Evolutionary conservation across 2,888 invertebrate genomes (phyloP), one percentile per base, ranked within the genome.

Genomic region (Macrophya annulata): DNA sequence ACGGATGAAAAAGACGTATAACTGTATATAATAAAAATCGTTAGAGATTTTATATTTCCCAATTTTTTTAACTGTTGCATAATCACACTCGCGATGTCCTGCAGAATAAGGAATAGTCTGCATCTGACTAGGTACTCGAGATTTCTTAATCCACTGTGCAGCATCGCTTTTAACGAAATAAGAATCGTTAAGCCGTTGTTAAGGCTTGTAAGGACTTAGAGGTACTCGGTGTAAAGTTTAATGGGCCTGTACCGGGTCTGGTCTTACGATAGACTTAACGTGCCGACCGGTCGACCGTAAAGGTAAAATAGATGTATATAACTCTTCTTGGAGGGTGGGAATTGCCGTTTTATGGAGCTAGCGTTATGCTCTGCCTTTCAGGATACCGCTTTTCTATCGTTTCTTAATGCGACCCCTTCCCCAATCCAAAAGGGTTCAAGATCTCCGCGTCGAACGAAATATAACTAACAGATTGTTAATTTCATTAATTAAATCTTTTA

Each of bases 241-340:
- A 87, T 88, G 87, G 86, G 86, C 86, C 87, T 74, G 65, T 77
- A 74, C 40, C 85, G 37, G 51, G 77, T 77, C 77, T 81, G 85
- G 86, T 86, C 85, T 88, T 88, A 88, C 86, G 88, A 88, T 74
- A 79, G 71, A 77, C 86, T 84, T 86, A 81, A 81, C 62, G 81
- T 37, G 25, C 77, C 77, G 51, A 55, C 51, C 77, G 77, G 81
- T 25, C 59, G 62, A 81, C 40, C 62, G 81, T 81, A 81, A 59
- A 81, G 81, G 81, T 62, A 17, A 62, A 81, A 62, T 51, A 62
- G 59, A 59, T 81, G 25, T 59, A n/a, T 37, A 43, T 43, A 21
- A 62, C 62, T 81, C 59, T n/a, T 59, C 40, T 31, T n/a, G 37
- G 43, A 59, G 81, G 81, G 62, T 62, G 43, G 15, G 59, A 81